Base-by-base conservation (phyloP, 1,140 invertebrate species). In the Drosophila prosaltans region DNA sequence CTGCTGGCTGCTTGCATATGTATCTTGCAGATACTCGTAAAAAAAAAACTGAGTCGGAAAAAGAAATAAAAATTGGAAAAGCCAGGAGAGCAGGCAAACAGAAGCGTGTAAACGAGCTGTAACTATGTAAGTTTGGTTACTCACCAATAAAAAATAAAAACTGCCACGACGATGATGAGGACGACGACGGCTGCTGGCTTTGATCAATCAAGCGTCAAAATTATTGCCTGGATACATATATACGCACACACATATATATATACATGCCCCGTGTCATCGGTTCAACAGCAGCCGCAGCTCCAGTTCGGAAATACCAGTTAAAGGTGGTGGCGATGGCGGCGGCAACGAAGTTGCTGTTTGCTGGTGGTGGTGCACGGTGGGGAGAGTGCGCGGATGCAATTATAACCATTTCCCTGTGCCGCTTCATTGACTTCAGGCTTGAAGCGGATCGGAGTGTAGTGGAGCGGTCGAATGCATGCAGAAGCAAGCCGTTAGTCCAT, bases 141-240 rank as follows among this genome's bases (percentile, higher is more conserved):
- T 69, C 28, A 55, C 64, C 80, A 76, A 77, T 77, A 86, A 80
- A 78, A 81, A 62, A 62, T 70, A 62, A 70, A 58, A 51, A 51
- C 21, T 26, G 45, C 21, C 45, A 51, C 30, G 61, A 58, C 41
- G 45, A 65, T 36, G 66, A 61, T 55, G 48, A 41, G 62, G 48
- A 24, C 57, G 48, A 60, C 30, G 69, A 73, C 65, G 73, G 70
- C 77, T 84, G 74, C 69, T 74, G 84, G 45, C 84, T 88, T 88
- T 88, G 84, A 88, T 88, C 84, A 89, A 88, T 88, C 84, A 88
- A 88, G 69, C 84, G 84, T 88, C 84, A 88, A 88, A 88, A 88
- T 81, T 88, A 88, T 88, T 78, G 80, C 84, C 74, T 72, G 69
- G 60, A 78, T 80, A 60, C 26, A 51, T 21, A 48, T 16, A 43